Evolutionary conservation across 1,140 invertebrate genomes (phyloP).

Genomic region (Dolichoris vasculosae): DNA sequence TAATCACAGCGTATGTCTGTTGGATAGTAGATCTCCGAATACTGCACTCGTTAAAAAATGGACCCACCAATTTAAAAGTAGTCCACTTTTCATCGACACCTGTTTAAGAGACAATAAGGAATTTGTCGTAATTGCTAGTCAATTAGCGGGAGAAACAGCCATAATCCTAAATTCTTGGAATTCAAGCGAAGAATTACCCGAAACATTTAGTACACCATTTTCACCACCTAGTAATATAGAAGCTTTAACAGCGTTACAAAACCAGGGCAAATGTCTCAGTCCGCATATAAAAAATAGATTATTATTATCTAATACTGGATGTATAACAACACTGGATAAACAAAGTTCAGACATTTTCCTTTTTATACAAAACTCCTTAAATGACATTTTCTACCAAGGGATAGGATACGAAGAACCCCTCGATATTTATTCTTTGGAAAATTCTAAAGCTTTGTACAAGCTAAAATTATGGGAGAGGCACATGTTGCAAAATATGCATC

Average conservation of each 20-base stretch:
- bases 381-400: slow-evolving; percentile 71
- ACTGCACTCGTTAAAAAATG: slow-evolving; percentile 68
- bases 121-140: slow-evolving; percentile 65
- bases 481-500: slow-evolving; percentile 17
- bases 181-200: slow-evolving; percentile 54
- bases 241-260: slow-evolving; percentile 61
- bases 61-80: slow-evolving; percentile 70
- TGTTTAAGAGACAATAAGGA: slow-evolving; percentile 63
- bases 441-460: slow-evolving; percentile 60
- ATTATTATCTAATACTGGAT: slow-evolving; percentile 64
- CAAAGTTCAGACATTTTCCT: slow-evolving; percentile 56
- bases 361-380: slow-evolving; percentile 69
- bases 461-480: slow-evolving; percentile 61
- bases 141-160: slow-evolving; percentile 61
- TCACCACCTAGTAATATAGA: slow-evolving; percentile 62
- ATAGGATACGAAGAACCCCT: slow-evolving; percentile 61
- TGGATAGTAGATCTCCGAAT: slow-evolving; percentile 64
- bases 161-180: slow-evolving; percentile 69
- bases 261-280: slow-evolving; percentile 67
- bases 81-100: slow-evolving; percentile 61
- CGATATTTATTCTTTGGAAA: slow-evolving; percentile 60
- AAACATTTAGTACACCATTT: slow-evolving; percentile 65
- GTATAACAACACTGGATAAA: slow-evolving; percentile 55
- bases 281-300: slow-evolving; percentile 65
- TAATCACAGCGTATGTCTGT: slow-evolving; percentile 65